These are phyloP conservation scores for Serranus cabrilla DNA, from an alignment of 2,797 vertebrate species.

Conservation along the genomic window DNA sequence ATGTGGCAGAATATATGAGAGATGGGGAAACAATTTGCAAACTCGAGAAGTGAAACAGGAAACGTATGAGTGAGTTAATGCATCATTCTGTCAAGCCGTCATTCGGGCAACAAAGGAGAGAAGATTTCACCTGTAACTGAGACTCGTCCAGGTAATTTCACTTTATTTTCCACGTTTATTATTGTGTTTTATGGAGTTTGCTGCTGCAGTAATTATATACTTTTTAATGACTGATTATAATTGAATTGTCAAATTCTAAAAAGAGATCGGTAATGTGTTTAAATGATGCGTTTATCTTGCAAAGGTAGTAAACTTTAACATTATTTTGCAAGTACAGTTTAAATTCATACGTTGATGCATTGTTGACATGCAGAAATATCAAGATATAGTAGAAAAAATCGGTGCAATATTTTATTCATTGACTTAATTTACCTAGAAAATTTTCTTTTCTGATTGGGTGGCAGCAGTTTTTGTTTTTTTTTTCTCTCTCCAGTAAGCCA, in stretches of 20 bases:
- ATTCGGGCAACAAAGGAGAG: neutral
- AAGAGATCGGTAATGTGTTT: neutral
- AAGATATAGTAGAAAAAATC: neutral
- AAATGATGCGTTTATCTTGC: neutral
- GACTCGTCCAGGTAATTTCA: constrained; percentile 21
- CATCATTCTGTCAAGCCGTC: neutral
- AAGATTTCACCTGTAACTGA: neutral
- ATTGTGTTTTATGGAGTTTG: neutral
- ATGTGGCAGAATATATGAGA: neutral
- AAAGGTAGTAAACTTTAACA: neutral
- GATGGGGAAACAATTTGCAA: neutral
- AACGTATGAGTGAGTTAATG: rapidly evolving
- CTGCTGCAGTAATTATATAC: neutral
- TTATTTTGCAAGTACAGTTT: neutral
- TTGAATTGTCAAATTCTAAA: neutral
- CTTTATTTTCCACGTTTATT: neutral
- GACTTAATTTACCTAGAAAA: neutral
- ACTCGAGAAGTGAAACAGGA: neutral
- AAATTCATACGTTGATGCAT: neutral
- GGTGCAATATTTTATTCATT: neutral
- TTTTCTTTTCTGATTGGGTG: neutral
- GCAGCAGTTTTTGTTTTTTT: neutral
- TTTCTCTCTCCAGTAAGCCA: too few relatives aligned
- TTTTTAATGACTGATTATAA: neutral
- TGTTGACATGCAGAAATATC: neutral